Conservation (phyloP, 2,888 invertebrate genomes). For the Linnaemya vulpina region DNA sequence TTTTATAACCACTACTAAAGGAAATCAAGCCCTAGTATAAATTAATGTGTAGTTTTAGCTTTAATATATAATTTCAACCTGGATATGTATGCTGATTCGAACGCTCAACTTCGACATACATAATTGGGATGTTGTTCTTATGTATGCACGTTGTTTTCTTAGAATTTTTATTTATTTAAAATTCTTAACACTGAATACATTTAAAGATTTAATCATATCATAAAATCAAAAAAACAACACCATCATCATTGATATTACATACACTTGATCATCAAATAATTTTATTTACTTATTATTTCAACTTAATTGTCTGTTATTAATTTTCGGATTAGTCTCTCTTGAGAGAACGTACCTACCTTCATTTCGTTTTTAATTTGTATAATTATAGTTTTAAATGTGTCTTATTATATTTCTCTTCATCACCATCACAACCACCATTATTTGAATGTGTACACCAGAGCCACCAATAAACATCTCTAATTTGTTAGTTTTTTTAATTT, state of each 20-base stretch:
- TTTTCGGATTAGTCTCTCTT: conserved; percentile 16
- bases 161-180: conserved; percentile 21
- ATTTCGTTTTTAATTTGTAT: conserved; percentile 59
- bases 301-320: conserved; percentile 42
- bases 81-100: too few species aligned
- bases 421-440: conserved; percentile 47
- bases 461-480: conserved; percentile 30
- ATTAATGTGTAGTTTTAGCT: conserved; percentile 26
- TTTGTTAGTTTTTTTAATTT: conserved; percentile 49
- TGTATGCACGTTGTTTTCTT: conserved; percentile 61
- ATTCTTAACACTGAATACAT: conserved; percentile 2
- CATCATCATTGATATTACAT: conserved; percentile 15
- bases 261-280: conserved; percentile 20
- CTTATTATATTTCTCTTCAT: conserved; percentile 46
- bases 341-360: conserved; percentile 17
- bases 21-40: conserved; percentile 16
- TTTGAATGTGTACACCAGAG: conserved; percentile 68
- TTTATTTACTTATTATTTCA: conserved; percentile 6
- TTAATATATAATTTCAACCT: conserved; percentile 10
- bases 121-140: background rate
- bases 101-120: background rate
- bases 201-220: conserved; percentile 16
- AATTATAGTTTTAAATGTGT: conserved; percentile 40
- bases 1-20: background rate
- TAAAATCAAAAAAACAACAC: background rate